Evolutionary conservation across 2,888 invertebrate genomes (phyloP).

Genomic region (Amblyjoppa fuscipennis): DNA sequence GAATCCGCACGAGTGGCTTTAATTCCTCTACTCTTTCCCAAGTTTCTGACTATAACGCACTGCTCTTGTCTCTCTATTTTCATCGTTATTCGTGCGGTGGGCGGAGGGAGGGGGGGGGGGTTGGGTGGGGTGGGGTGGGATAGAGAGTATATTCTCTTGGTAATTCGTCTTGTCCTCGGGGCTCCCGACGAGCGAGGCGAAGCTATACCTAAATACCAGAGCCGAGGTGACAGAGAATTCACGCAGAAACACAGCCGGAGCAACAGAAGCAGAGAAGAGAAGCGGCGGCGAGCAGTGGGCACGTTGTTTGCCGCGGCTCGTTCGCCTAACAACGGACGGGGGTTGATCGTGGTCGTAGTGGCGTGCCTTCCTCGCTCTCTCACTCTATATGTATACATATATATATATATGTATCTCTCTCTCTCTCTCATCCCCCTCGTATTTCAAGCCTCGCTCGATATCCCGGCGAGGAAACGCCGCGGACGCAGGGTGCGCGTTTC

Average conservation of each 20-base stretch:
- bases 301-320: slow-evolving; percentile 64
- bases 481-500: slow-evolving; percentile 46
- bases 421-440: slow-evolving; percentile 34
- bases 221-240: slow-evolving; percentile 9
- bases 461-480: slow-evolving; percentile 61
- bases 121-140: background rate
- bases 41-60: slow-evolving; percentile 4
- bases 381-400: background rate
- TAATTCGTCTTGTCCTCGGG: slow-evolving; percentile 32
- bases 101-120: background rate
- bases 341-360: slow-evolving; percentile 48
- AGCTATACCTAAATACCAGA: slow-evolving; percentile 30
- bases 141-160: slow-evolving; percentile 11
- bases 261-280: slow-evolving; percentile 47
- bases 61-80: background rate
- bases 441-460: slow-evolving; percentile 68
- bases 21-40: slow-evolving; percentile 21
- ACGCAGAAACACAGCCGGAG: slow-evolving; percentile 33
- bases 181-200: slow-evolving; percentile 4
- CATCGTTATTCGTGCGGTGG: background rate
- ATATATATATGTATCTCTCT: background rate
- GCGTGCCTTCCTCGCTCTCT: slow-evolving; percentile 26
- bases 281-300: slow-evolving; percentile 30
- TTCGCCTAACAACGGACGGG: slow-evolving; percentile 63
- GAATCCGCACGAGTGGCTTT: slow-evolving; percentile 44